Conservation (phyloP, 1,140 invertebrate species). For the Lepidurus apus region DNA sequence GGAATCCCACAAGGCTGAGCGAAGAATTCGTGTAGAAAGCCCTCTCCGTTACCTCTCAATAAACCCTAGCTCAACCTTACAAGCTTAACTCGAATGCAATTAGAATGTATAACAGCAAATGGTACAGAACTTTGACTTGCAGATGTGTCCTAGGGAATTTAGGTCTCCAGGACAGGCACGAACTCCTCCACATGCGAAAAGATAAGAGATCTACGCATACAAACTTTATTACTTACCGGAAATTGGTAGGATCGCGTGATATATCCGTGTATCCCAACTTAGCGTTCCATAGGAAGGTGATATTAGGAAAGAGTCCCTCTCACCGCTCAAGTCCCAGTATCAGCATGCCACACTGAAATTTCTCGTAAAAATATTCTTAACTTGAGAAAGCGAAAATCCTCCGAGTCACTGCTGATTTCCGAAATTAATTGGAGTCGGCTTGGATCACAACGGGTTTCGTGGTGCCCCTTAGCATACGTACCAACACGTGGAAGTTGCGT, state of each 20-base stretch:
- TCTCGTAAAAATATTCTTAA: too few relatives aligned
- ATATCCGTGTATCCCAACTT: constrained; percentile 15
- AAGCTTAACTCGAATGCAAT: too few relatives aligned
- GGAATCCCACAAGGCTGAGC: too few relatives aligned
- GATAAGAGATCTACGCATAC: neutral
- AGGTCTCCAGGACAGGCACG: neutral
- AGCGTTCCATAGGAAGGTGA: neutral
- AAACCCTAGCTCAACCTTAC: too few relatives aligned
- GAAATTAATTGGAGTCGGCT: too few relatives aligned
- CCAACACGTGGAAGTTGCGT: too few relatives aligned
- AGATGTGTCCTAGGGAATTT: neutral
- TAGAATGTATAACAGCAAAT: neutral
- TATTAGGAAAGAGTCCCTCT: neutral
- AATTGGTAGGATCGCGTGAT: constrained; percentile 11
- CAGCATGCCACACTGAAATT: neutral
- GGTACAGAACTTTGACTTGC: neutral
- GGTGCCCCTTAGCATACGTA: too few relatives aligned
- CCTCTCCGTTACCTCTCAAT: too few relatives aligned
- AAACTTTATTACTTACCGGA: neutral
- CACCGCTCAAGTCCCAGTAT: neutral
- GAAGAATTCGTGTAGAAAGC: too few relatives aligned
- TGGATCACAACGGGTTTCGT: too few relatives aligned
- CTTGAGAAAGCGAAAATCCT: too few relatives aligned
- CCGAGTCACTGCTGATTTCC: too few relatives aligned
- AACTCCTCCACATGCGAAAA: neutral